These are phyloP conservation scores for Toxotes chatareus DNA, from an alignment of 2,113 vertebrate species.

Conservation along the genomic window DNA sequence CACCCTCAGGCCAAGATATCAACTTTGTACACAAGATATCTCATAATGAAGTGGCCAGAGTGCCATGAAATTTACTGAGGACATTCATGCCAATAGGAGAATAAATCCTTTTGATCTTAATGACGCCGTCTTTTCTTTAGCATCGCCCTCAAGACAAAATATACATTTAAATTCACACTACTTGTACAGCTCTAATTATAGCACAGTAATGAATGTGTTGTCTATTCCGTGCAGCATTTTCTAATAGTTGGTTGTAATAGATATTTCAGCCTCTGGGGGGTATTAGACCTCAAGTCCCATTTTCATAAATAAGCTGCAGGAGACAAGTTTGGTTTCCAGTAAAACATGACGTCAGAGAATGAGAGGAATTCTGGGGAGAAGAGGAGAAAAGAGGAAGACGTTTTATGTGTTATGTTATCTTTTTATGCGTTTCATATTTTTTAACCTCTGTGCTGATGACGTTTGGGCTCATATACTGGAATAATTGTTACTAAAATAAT, in stretches of 20 bases:
- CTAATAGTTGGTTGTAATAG: slow-evolving; percentile 1
- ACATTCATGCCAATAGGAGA: not conserved
- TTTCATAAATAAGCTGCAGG: slow-evolving; percentile 7
- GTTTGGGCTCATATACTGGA: not conserved
- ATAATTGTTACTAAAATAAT: not conserved
- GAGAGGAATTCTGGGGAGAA: not conserved
- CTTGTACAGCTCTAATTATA: slow-evolving; percentile 26
- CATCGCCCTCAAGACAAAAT: slow-evolving; percentile 14
- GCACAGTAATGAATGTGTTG: not conserved
- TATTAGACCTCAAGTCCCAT: not conserved
- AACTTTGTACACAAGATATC: not conserved
- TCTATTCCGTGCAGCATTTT: not conserved
- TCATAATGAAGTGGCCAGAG: not conserved
- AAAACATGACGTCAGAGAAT: not conserved
- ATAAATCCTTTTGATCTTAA: slow-evolving; percentile 26
- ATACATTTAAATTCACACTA: slow-evolving; percentile 14
- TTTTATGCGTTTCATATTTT: not conserved
- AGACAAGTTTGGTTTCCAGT: not conserved
- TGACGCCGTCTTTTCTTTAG: slow-evolving; percentile 3
- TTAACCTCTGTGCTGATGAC: not conserved
- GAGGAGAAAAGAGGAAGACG: not conserved
- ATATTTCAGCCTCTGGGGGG: slow-evolving; percentile 13
- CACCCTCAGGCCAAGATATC: not conserved
- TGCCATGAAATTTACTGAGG: not conserved
- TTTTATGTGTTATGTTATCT: not conserved